Conservation (phyloP, 2,888 invertebrate genomes). For the Lucinisca nassula region DNA sequence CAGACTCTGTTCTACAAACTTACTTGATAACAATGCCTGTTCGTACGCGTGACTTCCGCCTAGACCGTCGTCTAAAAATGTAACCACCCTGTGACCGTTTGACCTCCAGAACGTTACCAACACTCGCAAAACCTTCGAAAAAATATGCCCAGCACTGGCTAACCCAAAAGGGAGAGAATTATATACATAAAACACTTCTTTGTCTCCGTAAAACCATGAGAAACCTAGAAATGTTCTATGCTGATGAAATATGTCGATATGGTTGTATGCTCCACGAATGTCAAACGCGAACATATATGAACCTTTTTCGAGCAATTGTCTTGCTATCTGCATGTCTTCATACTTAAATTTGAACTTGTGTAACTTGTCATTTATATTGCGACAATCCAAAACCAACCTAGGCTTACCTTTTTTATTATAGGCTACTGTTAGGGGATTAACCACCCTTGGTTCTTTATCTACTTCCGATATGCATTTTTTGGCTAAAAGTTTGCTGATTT, state of each 20-base stretch:
- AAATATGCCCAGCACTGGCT: neutral
- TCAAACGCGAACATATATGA: neutral
- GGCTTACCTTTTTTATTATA: too few relatives aligned
- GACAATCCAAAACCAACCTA: too few relatives aligned
- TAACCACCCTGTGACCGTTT: neutral
- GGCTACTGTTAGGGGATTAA: too few relatives aligned
- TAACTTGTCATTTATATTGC: too few relatives aligned
- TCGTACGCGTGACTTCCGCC: neutral
- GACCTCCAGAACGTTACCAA: neutral
- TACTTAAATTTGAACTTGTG: neutral
- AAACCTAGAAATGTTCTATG: neutral
- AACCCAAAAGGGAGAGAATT: neutral
- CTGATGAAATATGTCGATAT: neutral
- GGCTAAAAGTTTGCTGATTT: too few relatives aligned
- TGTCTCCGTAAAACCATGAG: neutral
- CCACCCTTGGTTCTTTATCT: too few relatives aligned
- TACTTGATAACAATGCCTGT: neutral
- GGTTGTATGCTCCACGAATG: neutral
- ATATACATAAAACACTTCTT: neutral
- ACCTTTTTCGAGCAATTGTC: neutral
- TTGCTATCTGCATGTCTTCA: neutral
- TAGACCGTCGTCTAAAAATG: slow-evolving; percentile 1
- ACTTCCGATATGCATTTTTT: too few relatives aligned
- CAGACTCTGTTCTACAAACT: neutral
- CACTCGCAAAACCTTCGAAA: neutral